phyloP scores from a whole-genome alignment of 2,797 vertebrate genomes.

The Acanthopagrus latus region DNA sequence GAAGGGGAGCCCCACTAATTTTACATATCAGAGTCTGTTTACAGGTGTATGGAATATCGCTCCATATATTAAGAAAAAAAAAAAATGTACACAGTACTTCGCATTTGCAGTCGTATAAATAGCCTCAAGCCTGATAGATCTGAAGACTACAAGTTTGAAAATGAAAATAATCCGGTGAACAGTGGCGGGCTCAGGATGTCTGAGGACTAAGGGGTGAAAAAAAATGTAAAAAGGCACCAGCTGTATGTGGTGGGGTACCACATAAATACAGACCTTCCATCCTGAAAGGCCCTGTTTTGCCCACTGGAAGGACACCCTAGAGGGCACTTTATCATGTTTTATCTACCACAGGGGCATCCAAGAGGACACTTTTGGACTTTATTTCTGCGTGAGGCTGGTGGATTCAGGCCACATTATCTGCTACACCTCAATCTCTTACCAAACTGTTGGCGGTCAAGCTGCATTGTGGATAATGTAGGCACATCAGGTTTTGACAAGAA shows the following conservation, averaged over 20 bases:
- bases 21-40: neutral
- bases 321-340: too few species aligned
- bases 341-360: too few species aligned
- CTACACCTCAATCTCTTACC: neutral
- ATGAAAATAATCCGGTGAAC: too few species aligned
- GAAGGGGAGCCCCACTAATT: neutral
- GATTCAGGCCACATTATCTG: neutral
- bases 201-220: too few species aligned
- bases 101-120: neutral
- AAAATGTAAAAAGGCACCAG: too few species aligned
- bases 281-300: too few species aligned
- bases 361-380: too few species aligned
- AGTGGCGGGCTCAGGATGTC: too few species aligned
- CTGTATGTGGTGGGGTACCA: too few species aligned
- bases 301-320: too few species aligned
- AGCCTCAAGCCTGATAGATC: neutral
- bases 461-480: neutral
- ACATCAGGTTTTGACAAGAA: neutral
- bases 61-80: neutral
- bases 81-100: neutral
- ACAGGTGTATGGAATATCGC: neutral
- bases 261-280: too few species aligned
- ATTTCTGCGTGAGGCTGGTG: neutral
- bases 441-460: neutral
- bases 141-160: neutral